These are phyloP conservation scores for Pharmacophagus antenor DNA, from an alignment of 2,888 invertebrate genomes.

Conservation along the genomic window DNA sequence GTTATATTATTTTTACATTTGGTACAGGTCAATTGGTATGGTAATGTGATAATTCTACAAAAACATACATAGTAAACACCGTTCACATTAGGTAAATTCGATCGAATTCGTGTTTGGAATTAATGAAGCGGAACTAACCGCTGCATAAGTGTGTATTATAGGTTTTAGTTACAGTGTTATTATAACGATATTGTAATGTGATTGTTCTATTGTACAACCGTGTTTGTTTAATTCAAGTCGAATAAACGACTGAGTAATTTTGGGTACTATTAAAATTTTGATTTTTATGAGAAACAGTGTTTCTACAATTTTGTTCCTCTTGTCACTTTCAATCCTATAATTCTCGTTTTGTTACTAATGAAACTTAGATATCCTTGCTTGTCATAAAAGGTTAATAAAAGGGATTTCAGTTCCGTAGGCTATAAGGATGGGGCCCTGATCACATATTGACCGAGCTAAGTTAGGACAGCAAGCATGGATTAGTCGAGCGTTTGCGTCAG, in stretches of 20 bases:
- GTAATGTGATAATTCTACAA: not conserved
- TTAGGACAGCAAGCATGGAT: too few species aligned
- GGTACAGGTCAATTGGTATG: not conserved
- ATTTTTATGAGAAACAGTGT: not conserved
- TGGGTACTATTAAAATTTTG: not conserved
- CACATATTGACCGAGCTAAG: too few species aligned
- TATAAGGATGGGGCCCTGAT: too few species aligned
- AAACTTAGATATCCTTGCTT: too few species aligned
- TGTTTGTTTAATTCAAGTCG: constrained; percentile 1
- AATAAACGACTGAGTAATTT: not conserved
- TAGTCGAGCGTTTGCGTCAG: too few species aligned
- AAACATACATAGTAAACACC: not conserved
- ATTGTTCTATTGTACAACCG: not conserved
- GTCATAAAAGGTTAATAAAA: too few species aligned
- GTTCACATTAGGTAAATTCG: constrained; percentile 4
- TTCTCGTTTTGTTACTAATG: too few species aligned
- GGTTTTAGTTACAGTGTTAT: constrained; percentile 11
- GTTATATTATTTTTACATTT: too few species aligned
- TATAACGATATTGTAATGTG: constrained; percentile 7
- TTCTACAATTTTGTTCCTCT: not conserved
- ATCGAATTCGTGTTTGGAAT: constrained; percentile 19
- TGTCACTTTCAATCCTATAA: not conserved
- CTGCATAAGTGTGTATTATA: constrained; percentile 6
- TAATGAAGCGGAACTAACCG: constrained; percentile 18
- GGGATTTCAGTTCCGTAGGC: too few species aligned